Conservation (phyloP, 2,888 invertebrate species). For the Exephanes ischioxanthus region DNA sequence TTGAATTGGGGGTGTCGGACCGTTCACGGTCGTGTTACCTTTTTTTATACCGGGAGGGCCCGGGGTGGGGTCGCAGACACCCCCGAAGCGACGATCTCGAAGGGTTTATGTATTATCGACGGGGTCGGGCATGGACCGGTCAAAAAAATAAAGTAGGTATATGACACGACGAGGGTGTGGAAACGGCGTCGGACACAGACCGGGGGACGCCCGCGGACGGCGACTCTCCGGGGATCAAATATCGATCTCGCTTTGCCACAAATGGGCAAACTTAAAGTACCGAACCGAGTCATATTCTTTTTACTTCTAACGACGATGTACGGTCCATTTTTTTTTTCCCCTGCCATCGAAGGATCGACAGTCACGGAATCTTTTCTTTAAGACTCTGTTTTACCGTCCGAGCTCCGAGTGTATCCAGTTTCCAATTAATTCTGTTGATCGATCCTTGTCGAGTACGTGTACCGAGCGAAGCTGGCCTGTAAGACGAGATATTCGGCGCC, state of each 20-base stretch:
- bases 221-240: constrained; percentile 10
- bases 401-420: not conserved
- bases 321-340: not conserved
- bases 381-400: not conserved
- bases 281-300: not conserved
- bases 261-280: constrained; percentile 5
- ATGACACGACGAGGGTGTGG: constrained; percentile 35
- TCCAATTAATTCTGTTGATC: not conserved
- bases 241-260: constrained; percentile 7
- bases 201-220: constrained; percentile 2
- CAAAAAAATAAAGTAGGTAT: constrained; percentile 9
- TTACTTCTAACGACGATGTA: constrained; percentile 1
- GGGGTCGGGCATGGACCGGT: not conserved
- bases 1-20: constrained; percentile 12
- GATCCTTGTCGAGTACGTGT: not conserved
- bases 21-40: constrained; percentile 24
- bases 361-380: not conserved
- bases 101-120: constrained; percentile 30
- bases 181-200: constrained; percentile 13
- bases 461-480: not conserved
- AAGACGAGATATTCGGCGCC: constrained; percentile 23
- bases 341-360: not conserved
- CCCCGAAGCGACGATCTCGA: constrained; percentile 43
- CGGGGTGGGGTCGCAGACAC: constrained; percentile 10
- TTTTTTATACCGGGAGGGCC: constrained; percentile 22